Evolutionary conservation across 2,888 invertebrate species (phyloP), one percentile per base, ranked within the genome.

Genomic region (Drosophila paramelanica): DNA sequence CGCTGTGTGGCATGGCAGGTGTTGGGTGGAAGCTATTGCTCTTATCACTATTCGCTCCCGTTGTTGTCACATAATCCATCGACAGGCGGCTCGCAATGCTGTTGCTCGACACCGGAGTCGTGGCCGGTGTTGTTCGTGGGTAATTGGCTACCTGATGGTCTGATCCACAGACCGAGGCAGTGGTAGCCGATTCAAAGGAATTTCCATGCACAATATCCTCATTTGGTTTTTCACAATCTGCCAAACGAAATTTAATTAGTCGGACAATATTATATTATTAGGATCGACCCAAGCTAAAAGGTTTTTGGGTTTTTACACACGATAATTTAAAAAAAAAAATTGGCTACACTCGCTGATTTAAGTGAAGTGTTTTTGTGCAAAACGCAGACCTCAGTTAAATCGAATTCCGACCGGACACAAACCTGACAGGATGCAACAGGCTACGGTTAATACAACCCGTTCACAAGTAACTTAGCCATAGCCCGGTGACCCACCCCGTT

Each of bases 71-170:
- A 75, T 82, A 85, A 62, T 85, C 85, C 86, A 89, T 79, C 11
- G 89, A 73, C 60, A 89, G 75, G 39, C 89, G 89, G 49, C 73
- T 87, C 14, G 86, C 64, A 25, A 77, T 43, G 79, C 78, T 78
- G 76, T 53, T 83, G 69, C 69, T 88, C 67, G 62, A 76, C 36
- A 60, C 78, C 46, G 72, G 73, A 61, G 59, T 70, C 14, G 78
- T 85, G 20, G 79, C 59, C 47, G 78, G 58, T 50, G 75, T 74
- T 83, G 82, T 81, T 78, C 79, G 71, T 79, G 89, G 79, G 80
- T 92, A 91, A 88, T 88, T 91, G 65, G 82, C 89, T 58, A 89
- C 86, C 88, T 91, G 92, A 74, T 91, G 91, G 78, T 91, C 91
- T 55, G 91, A 90, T 79, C 91, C 91, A 89, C 91, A 91, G 73